A percentile compares a stretch with the other conserved stretches of the same genome.
Evolutionary conservation across 1,140 invertebrate genomes (phyloP).

Genomic region (Ctenoplectra terminalis): DNA sequence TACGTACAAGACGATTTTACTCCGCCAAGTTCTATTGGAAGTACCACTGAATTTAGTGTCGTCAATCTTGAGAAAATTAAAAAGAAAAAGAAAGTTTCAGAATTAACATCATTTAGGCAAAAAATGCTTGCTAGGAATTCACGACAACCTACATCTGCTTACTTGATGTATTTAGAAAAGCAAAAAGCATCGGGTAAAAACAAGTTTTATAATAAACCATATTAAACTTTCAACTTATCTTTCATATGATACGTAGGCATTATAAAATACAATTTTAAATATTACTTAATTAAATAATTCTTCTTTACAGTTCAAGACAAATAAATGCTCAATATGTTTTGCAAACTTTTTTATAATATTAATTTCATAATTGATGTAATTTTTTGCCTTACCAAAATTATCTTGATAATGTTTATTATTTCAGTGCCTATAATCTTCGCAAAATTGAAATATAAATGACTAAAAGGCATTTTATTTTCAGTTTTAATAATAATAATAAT

Average conservation of each 20-base stretch:
- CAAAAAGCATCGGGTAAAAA: conserved; percentile 44
- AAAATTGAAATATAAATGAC: background rate
- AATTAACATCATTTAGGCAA: conserved; percentile 55
- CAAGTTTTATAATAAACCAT: conserved; percentile 1
- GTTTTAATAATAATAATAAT: background rate
- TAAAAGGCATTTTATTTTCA: background rate
- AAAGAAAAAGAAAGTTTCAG: conserved; percentile 42
- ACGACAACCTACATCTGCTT: conserved; percentile 61
- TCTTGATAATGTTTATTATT: background rate
- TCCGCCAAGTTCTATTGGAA: conserved; percentile 51
- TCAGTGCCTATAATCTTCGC: background rate
- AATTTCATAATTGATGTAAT: background rate
- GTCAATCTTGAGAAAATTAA: conserved; percentile 59
- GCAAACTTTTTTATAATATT: background rate
- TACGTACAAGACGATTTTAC: conserved; percentile 45
- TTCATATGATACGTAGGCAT: background rate
- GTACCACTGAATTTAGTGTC: conserved; percentile 68
- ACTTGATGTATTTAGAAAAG: conserved; percentile 67
- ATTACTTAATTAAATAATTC: background rate
- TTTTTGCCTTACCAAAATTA: background rate
- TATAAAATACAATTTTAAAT: background rate
- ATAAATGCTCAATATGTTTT: background rate
- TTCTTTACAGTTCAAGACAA: background rate
- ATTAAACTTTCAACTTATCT: background rate
- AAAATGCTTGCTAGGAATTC: conserved; percentile 67